A percentile compares a stretch with the other conserved stretches of the same genome.
Evolutionary conservation across 2,113 vertebrate species (phyloP).

Genomic region (Piprites chloris): DNA sequence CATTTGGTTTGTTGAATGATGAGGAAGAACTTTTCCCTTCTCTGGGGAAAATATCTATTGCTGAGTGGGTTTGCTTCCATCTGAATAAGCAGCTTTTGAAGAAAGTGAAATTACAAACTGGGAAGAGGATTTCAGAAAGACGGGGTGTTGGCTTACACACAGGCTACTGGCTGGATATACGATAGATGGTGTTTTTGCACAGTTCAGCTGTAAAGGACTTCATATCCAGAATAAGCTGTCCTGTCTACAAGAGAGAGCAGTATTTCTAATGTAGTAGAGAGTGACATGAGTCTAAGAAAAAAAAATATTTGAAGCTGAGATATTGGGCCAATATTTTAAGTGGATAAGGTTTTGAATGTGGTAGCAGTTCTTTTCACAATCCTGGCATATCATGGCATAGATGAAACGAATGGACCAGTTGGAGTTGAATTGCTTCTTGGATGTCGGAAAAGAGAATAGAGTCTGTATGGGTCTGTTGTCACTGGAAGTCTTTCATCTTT

Average conservation of each 20-base stretch:
- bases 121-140: not conserved
- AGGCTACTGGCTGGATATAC: not conserved
- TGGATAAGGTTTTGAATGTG: not conserved
- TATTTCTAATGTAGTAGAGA: not conserved
- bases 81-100: not conserved
- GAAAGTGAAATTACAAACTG: not conserved
- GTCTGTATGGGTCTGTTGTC: not conserved
- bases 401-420: not conserved
- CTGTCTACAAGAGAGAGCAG: not conserved
- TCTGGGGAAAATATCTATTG: not conserved
- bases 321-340: not conserved
- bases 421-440: not conserved
- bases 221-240: not conserved
- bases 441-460: not conserved
- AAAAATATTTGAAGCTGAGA: not conserved
- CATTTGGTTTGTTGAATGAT: not conserved
- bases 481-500: not conserved
- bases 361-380: not conserved
- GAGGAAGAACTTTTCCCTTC: not conserved
- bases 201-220: not conserved
- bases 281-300: not conserved
- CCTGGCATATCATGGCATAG: accelerated
- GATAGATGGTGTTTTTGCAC: not conserved
- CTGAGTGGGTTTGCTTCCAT: not conserved
- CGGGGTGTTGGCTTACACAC: not conserved